Base-by-base conservation (phyloP, 2,888 invertebrate genomes). In the Spialia ferax region DNA sequence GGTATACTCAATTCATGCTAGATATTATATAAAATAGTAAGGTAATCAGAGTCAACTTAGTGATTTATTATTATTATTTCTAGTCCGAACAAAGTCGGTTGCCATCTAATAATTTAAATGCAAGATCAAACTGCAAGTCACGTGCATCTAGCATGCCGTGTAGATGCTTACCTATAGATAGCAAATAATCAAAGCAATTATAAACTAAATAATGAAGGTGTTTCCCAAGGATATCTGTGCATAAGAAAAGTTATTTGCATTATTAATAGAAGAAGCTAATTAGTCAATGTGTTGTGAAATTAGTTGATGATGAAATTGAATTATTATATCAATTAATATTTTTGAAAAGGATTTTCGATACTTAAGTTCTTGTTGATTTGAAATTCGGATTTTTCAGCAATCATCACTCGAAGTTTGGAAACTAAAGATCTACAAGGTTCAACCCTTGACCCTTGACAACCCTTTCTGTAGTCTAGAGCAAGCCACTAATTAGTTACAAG, bases 101-200 rank as follows among this genome's bases (percentile, higher is more conserved):
- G 35, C 35, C 2, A 35, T 35, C 35, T 35, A 4, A 35, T 35
- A 35, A 35, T 35, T 35, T 13, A 35, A 35, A 35, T 35, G 13
- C 35, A 13, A 35, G 35, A 35, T 35, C 13, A 35, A 35, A 13
- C 13, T 35, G 35, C 38, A 42, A 42, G 38, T 42, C 38, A 42
- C 38, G 38, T 42, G 38, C 38, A 42, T 15, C 15, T 15, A 42
- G 38, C 10, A 1, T 42, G 5, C n/a, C 15, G 15, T 15, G 15
- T 42, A 42, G 38, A 42, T 42, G 5, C 13, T 15, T 15, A 32
- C 32, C 32, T 15, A 4, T 15, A 42, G 38, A 42, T 42, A 42
- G n/a, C 38, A 15, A 42, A 42, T 42, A 42, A 42, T 42, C 38
- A 42, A 42, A 6, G 38, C 38, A 42, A 42, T 42, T 42, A 42